Percentiles rank a stretch among this genome's conserved stretches.
Evolutionary conservation across 2,888 invertebrate species (phyloP).

Genomic region (Drosophila cognata): DNA sequence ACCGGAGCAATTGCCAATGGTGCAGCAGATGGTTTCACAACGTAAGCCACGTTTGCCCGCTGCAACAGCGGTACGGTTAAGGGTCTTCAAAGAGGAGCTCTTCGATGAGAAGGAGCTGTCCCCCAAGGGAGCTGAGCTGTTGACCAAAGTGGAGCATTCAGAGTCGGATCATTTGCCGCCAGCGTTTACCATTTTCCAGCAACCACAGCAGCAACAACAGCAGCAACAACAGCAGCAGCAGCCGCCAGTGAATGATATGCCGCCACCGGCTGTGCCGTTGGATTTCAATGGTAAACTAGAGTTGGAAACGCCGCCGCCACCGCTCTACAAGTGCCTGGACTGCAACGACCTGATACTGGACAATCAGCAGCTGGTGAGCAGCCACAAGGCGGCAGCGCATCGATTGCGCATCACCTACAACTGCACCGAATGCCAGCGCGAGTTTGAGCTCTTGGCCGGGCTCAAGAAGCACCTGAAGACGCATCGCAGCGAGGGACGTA

Average conservation of each 20-base stretch:
- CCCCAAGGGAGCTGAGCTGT: slow-evolving; percentile 15
- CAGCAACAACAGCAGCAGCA: slow-evolving; percentile 10
- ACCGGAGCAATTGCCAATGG: slow-evolving; percentile 52
- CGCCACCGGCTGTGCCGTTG: slow-evolving; percentile 53
- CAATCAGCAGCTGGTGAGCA: slow-evolving; percentile 67
- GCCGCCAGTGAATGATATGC: slow-evolving; percentile 50
- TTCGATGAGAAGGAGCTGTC: slow-evolving; percentile 54
- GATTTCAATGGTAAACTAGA: slow-evolving; percentile 41
- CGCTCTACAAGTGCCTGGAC: slow-evolving; percentile 82
- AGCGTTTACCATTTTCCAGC: slow-evolving; percentile 71
- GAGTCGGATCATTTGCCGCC: slow-evolving; percentile 68
- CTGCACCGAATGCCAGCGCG: slow-evolving; percentile 82
- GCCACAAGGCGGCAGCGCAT: slow-evolving; percentile 80
- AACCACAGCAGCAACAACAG: slow-evolving; percentile 25
- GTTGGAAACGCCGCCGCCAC: slow-evolving; percentile 57
- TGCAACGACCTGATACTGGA: slow-evolving; percentile 78
- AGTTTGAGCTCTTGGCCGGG: slow-evolving; percentile 80
- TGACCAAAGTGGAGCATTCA: slow-evolving; percentile 63
- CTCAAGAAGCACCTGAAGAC: slow-evolving; percentile 83
- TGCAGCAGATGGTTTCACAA: slow-evolving; percentile 43
- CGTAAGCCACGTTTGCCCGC: slow-evolving; percentile 64
- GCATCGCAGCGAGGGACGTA: slow-evolving; percentile 81
- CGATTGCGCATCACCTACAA: slow-evolving; percentile 79
- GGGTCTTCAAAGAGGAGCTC: slow-evolving; percentile 77
- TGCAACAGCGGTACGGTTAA: slow-evolving; percentile 69